These are phyloP conservation scores for Lagodon rhomboides DNA, from an alignment of 2,797 vertebrate genomes.

Conservation along the genomic window DNA sequence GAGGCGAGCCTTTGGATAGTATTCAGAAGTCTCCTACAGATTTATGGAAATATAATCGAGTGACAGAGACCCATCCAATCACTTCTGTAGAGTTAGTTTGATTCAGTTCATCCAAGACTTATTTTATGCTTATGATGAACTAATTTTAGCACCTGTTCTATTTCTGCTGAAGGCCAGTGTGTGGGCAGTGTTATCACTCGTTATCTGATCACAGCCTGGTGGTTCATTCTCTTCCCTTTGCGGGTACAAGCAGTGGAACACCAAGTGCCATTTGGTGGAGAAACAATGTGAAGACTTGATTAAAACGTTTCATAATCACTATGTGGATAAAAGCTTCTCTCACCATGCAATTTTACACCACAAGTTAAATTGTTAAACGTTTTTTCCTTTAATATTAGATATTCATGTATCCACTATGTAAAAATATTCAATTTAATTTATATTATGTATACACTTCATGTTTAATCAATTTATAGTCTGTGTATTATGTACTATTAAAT, in stretches of 20 bases:
- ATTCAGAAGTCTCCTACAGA: neutral
- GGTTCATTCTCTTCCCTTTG: constrained; percentile 8
- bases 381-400: neutral
- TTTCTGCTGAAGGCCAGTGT: constrained; percentile 26
- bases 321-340: neutral
- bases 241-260: constrained; percentile 16
- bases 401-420: neutral
- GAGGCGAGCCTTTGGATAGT: neutral
- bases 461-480: neutral
- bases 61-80: no score
- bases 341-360: neutral
- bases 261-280: constrained; percentile 10
- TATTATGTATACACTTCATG: neutral
- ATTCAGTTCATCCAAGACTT: neutral
- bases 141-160: constrained; percentile 27
- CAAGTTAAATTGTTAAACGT: neutral
- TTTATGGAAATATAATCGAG: neutral
- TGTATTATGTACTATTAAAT: neutral
- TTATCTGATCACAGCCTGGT: constrained; percentile 31
- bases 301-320: neutral
- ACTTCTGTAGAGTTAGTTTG: neutral
- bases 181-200: constrained; percentile 34
- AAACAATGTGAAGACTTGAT: neutral
- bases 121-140: neutral
- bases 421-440: neutral